Evolutionary conservation across 2,888 invertebrate species (phyloP), one percentile per base, ranked within the genome.

Genomic region (Stenodera caucasica): DNA sequence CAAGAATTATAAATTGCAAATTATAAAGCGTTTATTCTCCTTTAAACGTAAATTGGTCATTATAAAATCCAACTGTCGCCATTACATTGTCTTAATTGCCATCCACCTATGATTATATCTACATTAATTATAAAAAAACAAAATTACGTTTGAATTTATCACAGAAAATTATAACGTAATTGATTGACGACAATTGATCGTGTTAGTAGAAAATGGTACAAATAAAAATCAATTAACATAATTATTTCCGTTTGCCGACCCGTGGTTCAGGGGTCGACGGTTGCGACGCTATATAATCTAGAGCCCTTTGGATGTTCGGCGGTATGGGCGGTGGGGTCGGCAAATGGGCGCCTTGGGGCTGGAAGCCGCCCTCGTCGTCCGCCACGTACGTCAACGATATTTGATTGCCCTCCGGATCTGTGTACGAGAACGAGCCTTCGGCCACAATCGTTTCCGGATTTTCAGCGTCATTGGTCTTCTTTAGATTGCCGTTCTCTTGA

Each of bases 241-340:
- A 54, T 57, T 67, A 64, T 65, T 70, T 72, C 61, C 73, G 66
- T 58, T 61, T 66, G 52, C 73, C 73, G 23, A 72, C 66, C 55
- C 72, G n/a, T n/a, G n/a, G 66, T 67, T 77, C 77, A 45, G 77
- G 76, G 58, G 85, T 84, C 77, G 85, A 84, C 75, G 85, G 85
- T 80, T 85, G 84, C 2, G 87, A 86, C 12, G 87, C 86, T 64
- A 89, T 82, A 79, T 85, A 90, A 72, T 90, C 90, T 40, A 90
- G 81, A 30, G 90, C 89, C 78, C 87, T 89, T 76, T 89, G 89
- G 69, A 90, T 90, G 77, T 86, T 89, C 75, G 88, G 87, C 59
- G 90, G 90, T 53, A 82, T 87, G 65, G 90, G 90, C n/a, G 90
- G 90, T 11, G 90, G 86, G 11, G 90, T 90, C 6, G 90, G 90